A percentile compares a stretch with the other conserved stretches of the same genome.
Evolutionary conservation across 2,888 invertebrate genomes (phyloP).

Genomic region (Kryphioiulus occultus): DNA sequence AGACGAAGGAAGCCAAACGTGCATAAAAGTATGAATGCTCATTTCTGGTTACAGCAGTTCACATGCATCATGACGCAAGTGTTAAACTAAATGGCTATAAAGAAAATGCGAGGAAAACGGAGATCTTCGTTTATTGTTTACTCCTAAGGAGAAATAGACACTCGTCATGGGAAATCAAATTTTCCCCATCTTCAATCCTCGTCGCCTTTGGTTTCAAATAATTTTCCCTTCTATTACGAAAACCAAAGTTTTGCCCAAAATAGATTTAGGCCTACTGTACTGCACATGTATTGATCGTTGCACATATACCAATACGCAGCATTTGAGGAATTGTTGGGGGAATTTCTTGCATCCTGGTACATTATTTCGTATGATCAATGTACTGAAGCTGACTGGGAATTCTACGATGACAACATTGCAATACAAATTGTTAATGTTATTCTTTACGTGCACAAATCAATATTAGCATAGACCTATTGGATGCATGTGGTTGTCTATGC

Average conservation of each 20-base stretch:
- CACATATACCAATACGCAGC: neutral
- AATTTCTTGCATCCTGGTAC: neutral
- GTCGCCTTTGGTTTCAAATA: constrained; percentile 28
- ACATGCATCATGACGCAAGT: neutral
- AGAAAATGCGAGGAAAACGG: neutral
- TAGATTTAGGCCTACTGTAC: constrained; percentile 14
- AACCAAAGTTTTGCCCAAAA: neutral
- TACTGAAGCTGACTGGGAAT: neutral
- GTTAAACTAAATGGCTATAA: neutral
- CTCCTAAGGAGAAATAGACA: neutral
- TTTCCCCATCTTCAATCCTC: neutral
- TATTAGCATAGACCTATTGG: neutral
- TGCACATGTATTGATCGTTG: constrained; percentile 25
- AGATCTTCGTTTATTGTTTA: neutral
- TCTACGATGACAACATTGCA: neutral
- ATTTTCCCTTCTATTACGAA: neutral
- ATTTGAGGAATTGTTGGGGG: neutral
- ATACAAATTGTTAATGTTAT: neutral
- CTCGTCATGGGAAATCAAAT: constrained; percentile 24
- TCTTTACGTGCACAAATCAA: neutral
- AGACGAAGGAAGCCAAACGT: neutral
- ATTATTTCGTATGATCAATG: neutral
- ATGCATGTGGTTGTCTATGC: neutral
- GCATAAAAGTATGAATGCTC: neutral
- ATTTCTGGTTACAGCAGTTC: neutral